Conservation (phyloP, 2,888 invertebrate species). For the Biston stratarius region DNA sequence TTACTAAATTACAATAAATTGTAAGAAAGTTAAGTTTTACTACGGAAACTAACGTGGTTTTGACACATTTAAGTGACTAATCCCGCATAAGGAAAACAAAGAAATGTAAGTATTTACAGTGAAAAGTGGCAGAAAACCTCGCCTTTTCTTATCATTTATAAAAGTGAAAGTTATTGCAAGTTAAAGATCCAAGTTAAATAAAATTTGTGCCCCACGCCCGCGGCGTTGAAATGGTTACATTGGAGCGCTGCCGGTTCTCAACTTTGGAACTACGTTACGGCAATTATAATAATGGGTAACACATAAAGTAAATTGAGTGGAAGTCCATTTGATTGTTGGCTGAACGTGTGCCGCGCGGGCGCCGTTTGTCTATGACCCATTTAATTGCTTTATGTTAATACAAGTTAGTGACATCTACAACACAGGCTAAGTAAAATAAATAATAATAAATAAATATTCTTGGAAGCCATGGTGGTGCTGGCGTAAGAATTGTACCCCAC, state of each 20-base stretch:
- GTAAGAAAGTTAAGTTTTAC: too few relatives aligned
- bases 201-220: conserved; percentile 59
- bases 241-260: conserved; percentile 55
- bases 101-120: not conserved
- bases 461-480: too few relatives aligned
- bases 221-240: conserved; percentile 58
- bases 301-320: conserved; percentile 77
- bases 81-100: too few relatives aligned
- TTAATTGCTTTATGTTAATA: conserved; percentile 54
- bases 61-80: too few relatives aligned
- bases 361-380: conserved; percentile 53
- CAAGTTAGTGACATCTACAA: conserved; percentile 23
- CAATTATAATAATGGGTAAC: conserved; percentile 80
- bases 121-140: not conserved
- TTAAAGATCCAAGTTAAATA: conserved; percentile 59
- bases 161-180: conserved; percentile 44
- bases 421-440: conserved; percentile 6
- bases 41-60: too few relatives aligned
- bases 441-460: too few relatives aligned
- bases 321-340: conserved; percentile 73
- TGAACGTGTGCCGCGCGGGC: conserved; percentile 63
- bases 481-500: too few relatives aligned
- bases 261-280: conserved; percentile 70
- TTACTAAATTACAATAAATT: too few relatives aligned
- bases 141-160: conserved; percentile 5